Conservation (phyloP, 1,140 invertebrate genomes). For the Drosophila chauvacae region DNA sequence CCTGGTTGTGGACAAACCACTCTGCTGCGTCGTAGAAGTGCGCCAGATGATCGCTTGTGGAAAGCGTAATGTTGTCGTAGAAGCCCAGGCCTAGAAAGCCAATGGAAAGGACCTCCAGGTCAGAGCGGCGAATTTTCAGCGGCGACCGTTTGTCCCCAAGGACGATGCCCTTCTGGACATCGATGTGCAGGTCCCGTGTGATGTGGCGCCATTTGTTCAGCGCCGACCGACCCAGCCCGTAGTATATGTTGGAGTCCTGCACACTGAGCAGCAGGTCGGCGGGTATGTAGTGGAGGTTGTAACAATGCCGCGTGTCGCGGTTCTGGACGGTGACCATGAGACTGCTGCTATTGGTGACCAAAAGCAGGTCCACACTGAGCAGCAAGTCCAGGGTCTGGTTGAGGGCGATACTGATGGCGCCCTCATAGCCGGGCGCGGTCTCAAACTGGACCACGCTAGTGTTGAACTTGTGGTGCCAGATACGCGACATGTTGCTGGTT, state of each 20-base stretch:
- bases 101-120: slow-evolving; percentile 87
- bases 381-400: slow-evolving; percentile 91
- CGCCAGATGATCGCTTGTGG: slow-evolving; percentile 93
- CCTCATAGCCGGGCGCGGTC: slow-evolving; percentile 89
- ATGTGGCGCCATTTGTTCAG: slow-evolving; percentile 91
- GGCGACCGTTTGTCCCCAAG: slow-evolving; percentile 87
- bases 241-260: slow-evolving; percentile 92
- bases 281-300: slow-evolving; percentile 93
- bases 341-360: slow-evolving; percentile 92
- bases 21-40: slow-evolving; percentile 96
- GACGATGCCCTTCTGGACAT: slow-evolving; percentile 94
- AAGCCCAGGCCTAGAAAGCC: slow-evolving; percentile 88
- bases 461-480: slow-evolving; percentile 86
- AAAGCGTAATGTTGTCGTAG: slow-evolving; percentile 92
- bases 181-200: slow-evolving; percentile 94
- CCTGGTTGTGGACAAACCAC: slow-evolving; percentile 96
- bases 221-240: slow-evolving; percentile 91
- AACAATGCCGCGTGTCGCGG: slow-evolving; percentile 90
- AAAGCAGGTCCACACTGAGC: slow-evolving; percentile 90
- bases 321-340: slow-evolving; percentile 91
- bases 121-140: slow-evolving; percentile 89
- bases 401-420: slow-evolving; percentile 88
- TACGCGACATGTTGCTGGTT: slow-evolving; percentile 87
- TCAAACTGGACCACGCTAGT: slow-evolving; percentile 89
- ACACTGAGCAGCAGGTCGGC: slow-evolving; percentile 89